Evolutionary conservation across 2,113 vertebrate genomes (phyloP).

Genomic region (Protobothrops mucrosquamatus): DNA sequence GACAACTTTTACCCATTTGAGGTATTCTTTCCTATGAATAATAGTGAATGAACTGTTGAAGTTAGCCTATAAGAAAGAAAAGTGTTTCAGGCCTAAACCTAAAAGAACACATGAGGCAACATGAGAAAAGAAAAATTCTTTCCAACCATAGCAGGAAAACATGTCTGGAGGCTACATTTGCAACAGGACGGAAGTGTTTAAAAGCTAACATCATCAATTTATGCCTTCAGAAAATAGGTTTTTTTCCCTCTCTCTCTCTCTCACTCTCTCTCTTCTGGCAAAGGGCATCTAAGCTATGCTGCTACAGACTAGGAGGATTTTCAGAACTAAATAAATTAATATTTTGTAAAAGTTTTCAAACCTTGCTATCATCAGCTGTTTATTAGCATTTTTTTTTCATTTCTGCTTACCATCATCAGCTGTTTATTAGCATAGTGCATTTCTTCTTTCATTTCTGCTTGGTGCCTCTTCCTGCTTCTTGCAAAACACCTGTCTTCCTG

Average conservation of each 20-base stretch:
- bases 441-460: constrained; percentile 24
- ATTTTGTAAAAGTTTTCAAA: neutral
- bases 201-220: neutral
- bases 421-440: constrained; percentile 1
- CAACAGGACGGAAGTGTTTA: too few species aligned
- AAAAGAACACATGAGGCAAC: neutral
- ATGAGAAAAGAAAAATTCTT: neutral
- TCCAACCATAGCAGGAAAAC: neutral
- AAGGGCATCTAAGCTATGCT: neutral
- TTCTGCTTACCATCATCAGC: constrained; percentile 1
- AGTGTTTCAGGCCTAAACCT: neutral
- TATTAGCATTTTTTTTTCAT: too few species aligned
- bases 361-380: neutral
- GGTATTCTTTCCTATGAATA: neutral
- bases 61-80: neutral
- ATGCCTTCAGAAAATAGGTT: neutral
- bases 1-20: neutral
- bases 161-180: neutral
- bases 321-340: neutral
- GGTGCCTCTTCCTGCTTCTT: neutral
- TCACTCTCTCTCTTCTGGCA: neutral
- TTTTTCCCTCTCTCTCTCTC: neutral
- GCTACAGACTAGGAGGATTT: neutral
- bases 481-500: constrained; percentile 9
- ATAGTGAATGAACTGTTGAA: neutral